These are phyloP conservation scores for Scrobipalpa costella DNA, from an alignment of 2,888 invertebrate species.

Conservation along the genomic window DNA sequence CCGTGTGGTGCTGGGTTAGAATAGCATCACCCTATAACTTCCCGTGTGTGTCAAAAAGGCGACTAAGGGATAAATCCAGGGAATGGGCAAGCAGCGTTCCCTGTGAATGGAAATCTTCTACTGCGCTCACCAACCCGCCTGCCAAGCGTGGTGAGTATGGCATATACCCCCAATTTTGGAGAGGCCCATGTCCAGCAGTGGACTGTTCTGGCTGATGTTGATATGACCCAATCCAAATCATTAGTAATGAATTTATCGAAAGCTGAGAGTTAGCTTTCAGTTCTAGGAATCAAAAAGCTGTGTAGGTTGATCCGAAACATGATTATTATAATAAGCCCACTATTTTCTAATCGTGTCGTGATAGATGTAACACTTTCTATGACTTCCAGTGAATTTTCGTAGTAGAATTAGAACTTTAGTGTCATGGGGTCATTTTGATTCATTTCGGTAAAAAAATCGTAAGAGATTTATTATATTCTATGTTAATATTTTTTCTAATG, in stretches of 20 bases:
- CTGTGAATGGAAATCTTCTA: no score
- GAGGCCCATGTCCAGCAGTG: no score
- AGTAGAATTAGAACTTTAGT: neutral
- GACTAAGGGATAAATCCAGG: no score
- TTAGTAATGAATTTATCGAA: neutral
- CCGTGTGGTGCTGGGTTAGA: no score
- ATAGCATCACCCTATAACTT: no score
- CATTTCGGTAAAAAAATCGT: neutral
- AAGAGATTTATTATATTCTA: neutral
- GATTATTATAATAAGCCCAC: neutral
- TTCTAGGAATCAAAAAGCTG: neutral
- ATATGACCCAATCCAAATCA: neutral
- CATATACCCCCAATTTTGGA: no score
- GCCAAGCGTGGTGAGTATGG: no score
- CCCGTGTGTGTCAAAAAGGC: no score
- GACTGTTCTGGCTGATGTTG: no score
- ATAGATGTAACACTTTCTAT: conserved; percentile 12
- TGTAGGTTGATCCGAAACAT: neutral
- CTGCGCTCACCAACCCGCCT: no score
- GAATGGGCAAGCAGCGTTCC: no score
- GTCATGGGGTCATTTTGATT: neutral
- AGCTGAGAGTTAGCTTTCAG: neutral
- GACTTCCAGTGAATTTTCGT: conserved; percentile 6
- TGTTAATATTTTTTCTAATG: neutral
- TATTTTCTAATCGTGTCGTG: conserved; percentile 2